These are phyloP conservation scores for Samia ricini DNA, from an alignment of 1,140 invertebrate species.

Conservation along the genomic window DNA sequence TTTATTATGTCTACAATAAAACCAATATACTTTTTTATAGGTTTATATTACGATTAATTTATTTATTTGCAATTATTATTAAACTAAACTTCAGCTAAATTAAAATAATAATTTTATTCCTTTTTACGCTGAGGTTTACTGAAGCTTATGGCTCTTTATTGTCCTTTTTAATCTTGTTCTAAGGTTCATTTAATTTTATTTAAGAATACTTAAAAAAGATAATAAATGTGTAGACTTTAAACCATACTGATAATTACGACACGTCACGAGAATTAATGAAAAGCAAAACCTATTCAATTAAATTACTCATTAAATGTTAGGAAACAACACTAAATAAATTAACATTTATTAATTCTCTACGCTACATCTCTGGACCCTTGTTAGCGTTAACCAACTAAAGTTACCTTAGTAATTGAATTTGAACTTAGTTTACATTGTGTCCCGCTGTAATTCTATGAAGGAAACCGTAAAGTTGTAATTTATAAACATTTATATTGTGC, in stretches of 20 bases:
- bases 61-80: too few relatives aligned
- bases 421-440: constrained; percentile 18
- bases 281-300: not conserved
- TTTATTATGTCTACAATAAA: too few relatives aligned
- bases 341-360: constrained; percentile 21
- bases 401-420: constrained; percentile 19
- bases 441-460: constrained; percentile 11
- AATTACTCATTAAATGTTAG: not conserved
- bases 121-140: too few relatives aligned
- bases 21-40: too few relatives aligned
- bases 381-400: constrained; percentile 16
- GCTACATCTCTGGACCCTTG: constrained; percentile 9
- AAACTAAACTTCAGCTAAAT: too few relatives aligned
- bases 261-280: not conserved
- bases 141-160: too few relatives aligned
- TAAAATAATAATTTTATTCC: too few relatives aligned
- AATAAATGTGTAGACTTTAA: not conserved
- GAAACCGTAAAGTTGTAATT: not conserved
- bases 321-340: constrained; percentile 9
- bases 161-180: too few relatives aligned
- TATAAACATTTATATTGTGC: not conserved
- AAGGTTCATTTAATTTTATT: too few relatives aligned
- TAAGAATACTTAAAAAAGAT: too few relatives aligned
- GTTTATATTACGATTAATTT: too few relatives aligned
- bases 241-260: not conserved